Percentiles rank a stretch among this genome's conserved stretches.
These are phyloP conservation scores for Sinonovacula constricta DNA, from an alignment of 1,140 invertebrate genomes.

Conservation along the genomic window DNA sequence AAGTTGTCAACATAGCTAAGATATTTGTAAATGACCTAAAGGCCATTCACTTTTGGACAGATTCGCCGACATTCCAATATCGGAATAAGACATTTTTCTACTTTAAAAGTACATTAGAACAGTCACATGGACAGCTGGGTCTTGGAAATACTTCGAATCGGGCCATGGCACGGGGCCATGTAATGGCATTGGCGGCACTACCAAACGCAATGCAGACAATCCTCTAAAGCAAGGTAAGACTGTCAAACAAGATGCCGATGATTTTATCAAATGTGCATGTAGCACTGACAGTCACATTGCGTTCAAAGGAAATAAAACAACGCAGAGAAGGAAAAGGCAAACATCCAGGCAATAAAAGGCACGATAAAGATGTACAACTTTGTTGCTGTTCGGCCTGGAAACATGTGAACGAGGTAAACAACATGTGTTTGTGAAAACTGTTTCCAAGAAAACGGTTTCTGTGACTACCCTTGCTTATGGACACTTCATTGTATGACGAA, in stretches of 20 bases:
- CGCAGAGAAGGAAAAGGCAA: background rate
- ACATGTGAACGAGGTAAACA: constrained; percentile 9
- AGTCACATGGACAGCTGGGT: constrained; percentile 29
- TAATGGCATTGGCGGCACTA: constrained; percentile 55
- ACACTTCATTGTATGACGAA: constrained; percentile 3
- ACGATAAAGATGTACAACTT: constrained; percentile 49
- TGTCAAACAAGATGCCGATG: constrained; percentile 52
- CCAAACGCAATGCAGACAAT: constrained; percentile 53
- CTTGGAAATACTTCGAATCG: constrained; percentile 57
- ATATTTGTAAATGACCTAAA: constrained; percentile 11
- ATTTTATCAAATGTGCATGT: no score
- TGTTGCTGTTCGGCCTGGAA: background rate
- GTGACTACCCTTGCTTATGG: constrained; percentile 7
- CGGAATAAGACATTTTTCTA: constrained; percentile 51
- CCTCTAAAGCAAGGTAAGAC: constrained; percentile 52
- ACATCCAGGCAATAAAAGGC: constrained; percentile 40
- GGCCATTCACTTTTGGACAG: constrained; percentile 57
- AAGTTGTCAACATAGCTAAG: constrained; percentile 15
- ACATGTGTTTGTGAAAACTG: constrained; percentile 26
- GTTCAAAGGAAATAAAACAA: constrained; percentile 2
- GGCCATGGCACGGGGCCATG: constrained; percentile 62
- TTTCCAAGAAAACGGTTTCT: constrained; percentile 8
- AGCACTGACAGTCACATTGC: constrained; percentile 29
- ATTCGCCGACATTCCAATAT: constrained; percentile 55
- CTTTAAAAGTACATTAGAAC: constrained; percentile 4